Conservation (phyloP, 2,797 vertebrate genomes). For the Spinus pinus region DNA sequence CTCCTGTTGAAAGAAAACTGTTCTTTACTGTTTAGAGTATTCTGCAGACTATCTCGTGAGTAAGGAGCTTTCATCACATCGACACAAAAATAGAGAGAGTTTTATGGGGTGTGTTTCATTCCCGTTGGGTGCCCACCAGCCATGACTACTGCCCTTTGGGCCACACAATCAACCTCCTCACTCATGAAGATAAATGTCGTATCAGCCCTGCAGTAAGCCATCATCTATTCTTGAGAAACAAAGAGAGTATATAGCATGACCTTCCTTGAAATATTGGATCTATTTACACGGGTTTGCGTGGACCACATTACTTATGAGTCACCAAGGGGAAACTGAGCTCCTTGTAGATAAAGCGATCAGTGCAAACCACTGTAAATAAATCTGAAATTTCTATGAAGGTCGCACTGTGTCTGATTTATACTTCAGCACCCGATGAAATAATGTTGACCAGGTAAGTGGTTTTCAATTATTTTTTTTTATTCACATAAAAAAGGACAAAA, state of each 20-base stretch:
- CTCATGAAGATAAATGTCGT: conserved; percentile 75
- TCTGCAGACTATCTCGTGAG: conserved; percentile 3
- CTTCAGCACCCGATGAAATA: conserved; percentile 72
- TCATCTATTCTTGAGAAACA: conserved; percentile 74
- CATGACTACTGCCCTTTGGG: conserved; percentile 58
- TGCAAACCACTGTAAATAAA: conserved; percentile 79
- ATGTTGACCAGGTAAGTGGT: conserved; percentile 77
- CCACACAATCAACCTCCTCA: conserved; percentile 65
- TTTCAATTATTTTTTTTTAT: conserved; percentile 61
- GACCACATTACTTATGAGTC: conserved; percentile 78
- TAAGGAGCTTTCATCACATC: conserved; percentile 19
- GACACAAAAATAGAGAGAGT: conserved; percentile 40
- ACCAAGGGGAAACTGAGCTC: conserved; percentile 73
- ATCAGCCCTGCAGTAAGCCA: conserved; percentile 66
- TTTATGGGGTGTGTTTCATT: conserved; percentile 35
- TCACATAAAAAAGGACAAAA: background rate
- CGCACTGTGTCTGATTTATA: conserved; percentile 76
- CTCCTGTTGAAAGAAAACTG: conserved; percentile 16
- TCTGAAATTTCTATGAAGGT: conserved; percentile 80
- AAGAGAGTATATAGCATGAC: conserved; percentile 74
- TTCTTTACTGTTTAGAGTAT: conserved; percentile 1
- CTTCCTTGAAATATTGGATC: conserved; percentile 80
- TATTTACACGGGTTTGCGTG: conserved; percentile 74
- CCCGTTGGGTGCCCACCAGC: conserved; percentile 50
- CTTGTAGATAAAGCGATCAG: conserved; percentile 78